Evolutionary conservation across 1,140 invertebrate species (phyloP).

Genomic region (Apis cerana): DNA sequence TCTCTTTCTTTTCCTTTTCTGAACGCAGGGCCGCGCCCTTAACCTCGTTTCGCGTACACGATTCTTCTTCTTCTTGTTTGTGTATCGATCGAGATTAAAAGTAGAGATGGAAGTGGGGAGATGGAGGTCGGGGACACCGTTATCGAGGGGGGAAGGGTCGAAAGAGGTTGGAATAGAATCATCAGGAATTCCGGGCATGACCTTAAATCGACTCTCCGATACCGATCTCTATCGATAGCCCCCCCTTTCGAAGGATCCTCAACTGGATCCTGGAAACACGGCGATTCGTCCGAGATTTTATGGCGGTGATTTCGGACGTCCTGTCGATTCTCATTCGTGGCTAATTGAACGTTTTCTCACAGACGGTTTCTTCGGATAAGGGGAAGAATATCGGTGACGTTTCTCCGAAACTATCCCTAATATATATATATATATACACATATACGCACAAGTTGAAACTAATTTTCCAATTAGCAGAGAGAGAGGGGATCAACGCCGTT

Average conservation of each 20-base stretch:
- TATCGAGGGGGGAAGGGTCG: slow-evolving; percentile 32
- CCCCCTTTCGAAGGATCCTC: slow-evolving; percentile 42
- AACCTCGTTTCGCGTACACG: too few relatives aligned
- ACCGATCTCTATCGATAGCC: slow-evolving; percentile 64
- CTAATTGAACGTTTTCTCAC: slow-evolving; percentile 79
- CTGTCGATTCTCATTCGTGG: slow-evolving; percentile 72
- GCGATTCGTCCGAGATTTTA: slow-evolving; percentile 71
- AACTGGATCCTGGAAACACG: slow-evolving; percentile 71
- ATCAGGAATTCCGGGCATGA: slow-evolving; percentile 60
- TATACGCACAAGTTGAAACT: slow-evolving; percentile 8
- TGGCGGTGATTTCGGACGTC: slow-evolving; percentile 71
- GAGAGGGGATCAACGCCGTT: slow-evolving; percentile 8
- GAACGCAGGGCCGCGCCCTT: too few relatives aligned
- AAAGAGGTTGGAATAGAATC: slow-evolving; percentile 59
- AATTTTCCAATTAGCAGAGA: slow-evolving; percentile 62
- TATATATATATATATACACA: too few relatives aligned
- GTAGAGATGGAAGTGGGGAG: neutral
- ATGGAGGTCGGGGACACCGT: neutral
- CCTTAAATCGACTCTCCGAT: slow-evolving; percentile 62
- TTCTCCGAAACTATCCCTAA: slow-evolving; percentile 18
- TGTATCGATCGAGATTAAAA: too few relatives aligned
- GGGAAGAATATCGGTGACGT: slow-evolving; percentile 34
- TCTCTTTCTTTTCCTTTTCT: too few relatives aligned
- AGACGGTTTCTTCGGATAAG: slow-evolving; percentile 56
- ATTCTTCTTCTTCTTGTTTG: too few relatives aligned